These are phyloP conservation scores for Pristionchus maxplancki DNA, from an alignment of 2,888 invertebrate genomes.

Conservation along the genomic window DNA sequence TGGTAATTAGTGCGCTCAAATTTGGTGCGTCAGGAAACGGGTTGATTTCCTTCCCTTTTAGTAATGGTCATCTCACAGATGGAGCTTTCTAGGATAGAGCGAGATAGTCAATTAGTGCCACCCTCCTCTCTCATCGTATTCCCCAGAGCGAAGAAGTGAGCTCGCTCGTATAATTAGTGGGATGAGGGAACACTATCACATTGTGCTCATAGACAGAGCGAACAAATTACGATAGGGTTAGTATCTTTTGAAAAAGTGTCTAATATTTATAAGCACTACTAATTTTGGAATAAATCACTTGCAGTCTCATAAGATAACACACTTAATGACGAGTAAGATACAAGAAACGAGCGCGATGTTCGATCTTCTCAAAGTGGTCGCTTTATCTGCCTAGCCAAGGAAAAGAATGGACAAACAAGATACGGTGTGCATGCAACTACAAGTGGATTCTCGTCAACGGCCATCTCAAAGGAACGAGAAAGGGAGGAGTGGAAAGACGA, in stretches of 20 bases:
- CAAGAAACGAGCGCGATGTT: neutral
- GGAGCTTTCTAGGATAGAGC: neutral
- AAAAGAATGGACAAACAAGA: slow-evolving; percentile 3
- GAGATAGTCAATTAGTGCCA: slow-evolving; percentile 37
- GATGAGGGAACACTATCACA: neutral
- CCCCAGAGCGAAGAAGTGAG: neutral
- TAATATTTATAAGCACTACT: too few species aligned
- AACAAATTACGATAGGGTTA: too few species aligned
- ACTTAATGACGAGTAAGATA: neutral
- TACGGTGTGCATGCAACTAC: slow-evolving; percentile 19
- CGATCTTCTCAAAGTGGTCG: neutral
- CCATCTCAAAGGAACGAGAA: slow-evolving; percentile 17
- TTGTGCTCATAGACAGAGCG: neutral
- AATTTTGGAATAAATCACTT: too few species aligned
- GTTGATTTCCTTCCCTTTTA: neutral
- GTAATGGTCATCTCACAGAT: neutral
- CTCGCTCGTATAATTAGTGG: neutral
- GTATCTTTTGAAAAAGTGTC: too few species aligned
- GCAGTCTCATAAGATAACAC: too few species aligned
- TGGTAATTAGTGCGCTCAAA: neutral
- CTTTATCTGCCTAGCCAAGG: slow-evolving; percentile 18
- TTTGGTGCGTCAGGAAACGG: neutral
- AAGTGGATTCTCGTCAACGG: slow-evolving; percentile 36
- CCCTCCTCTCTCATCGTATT: neutral
- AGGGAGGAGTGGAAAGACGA: neutral